Base-by-base conservation (phyloP, 2,113 vertebrate species). In the Actenoides lindsayi region DNA sequence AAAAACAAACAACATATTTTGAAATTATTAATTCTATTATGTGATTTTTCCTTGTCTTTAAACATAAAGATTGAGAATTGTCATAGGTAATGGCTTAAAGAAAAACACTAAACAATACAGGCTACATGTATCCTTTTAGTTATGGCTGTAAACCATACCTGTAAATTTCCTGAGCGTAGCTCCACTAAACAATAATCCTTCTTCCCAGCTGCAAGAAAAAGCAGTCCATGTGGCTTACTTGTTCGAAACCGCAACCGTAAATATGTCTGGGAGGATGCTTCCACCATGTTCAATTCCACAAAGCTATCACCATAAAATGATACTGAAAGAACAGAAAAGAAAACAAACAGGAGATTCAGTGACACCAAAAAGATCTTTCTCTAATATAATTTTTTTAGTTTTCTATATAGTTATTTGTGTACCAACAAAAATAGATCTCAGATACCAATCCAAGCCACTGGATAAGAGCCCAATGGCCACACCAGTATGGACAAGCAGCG, bases 291-390 rank as follows among this genome's bases (percentile, higher is more conserved):
- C 92, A 99, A 94, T 78, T 98, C 98, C 77, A 99, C 98, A 84
- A 98, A 99, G 78, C 99, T 98, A 93, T 99, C 97, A 13, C 99
- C 99, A 35, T 98, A 99, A 97, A 99, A 99, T 6, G 98, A 99
- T 64, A 97, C 99, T 99, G 88, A n/a, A n/a, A n/a, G n/a, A n/a
- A n/a, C n/a, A n/a, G n/a, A n/a, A 83, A 96, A 94, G 35, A 63
- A 70, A 79, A 75, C 23, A 83, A 67, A 87, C 11, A 63, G 15
- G 17, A 46, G n/a, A 65, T 13, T 81, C 35, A 88, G 62, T n/a
- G 68, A 65, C 46, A 60, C 24, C 17, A 9, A 41, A n/a, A 33
- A 9, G 10, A 4, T 35, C 7, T 48, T 44, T 41, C 50, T 54
- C 35, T 90, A 64, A 83, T 10, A n/a, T n/a, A n/a, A n/a, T n/a